Conservation (phyloP, 2,113 vertebrate species). For the Entomyzon cyanotis region DNA sequence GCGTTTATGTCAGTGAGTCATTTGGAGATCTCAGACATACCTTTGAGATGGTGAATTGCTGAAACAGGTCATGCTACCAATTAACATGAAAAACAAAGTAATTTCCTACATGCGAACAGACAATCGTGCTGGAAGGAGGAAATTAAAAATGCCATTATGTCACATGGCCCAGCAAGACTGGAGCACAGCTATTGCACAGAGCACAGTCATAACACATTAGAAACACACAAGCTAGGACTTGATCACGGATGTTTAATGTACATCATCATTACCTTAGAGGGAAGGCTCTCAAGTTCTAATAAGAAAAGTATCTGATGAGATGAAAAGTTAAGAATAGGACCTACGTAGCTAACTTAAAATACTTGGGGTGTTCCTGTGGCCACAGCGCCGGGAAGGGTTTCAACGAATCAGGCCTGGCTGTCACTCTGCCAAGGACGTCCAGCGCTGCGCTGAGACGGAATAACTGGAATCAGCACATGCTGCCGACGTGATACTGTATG, state of each 20-base stretch:
- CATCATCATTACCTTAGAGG: slow-evolving; percentile 58
- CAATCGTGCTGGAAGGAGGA: slow-evolving; percentile 48
- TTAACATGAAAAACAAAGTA: slow-evolving; percentile 67
- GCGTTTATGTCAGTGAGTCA: slow-evolving; percentile 73
- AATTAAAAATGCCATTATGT: slow-evolving; percentile 67
- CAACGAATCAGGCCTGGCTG: neutral
- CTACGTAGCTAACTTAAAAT: slow-evolving; percentile 42
- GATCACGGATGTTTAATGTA: neutral
- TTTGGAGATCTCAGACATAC: slow-evolving; percentile 55
- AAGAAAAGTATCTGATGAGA: slow-evolving; percentile 65
- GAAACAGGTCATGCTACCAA: slow-evolving; percentile 52
- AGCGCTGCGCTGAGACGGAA: neutral
- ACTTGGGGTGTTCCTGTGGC: slow-evolving; percentile 41
- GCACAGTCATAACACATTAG: slow-evolving; percentile 42
- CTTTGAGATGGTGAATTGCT: slow-evolving; percentile 69
- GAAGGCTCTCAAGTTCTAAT: slow-evolving; percentile 54
- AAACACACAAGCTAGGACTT: slow-evolving; percentile 43
- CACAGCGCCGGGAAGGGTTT: neutral
- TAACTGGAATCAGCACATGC: neutral
- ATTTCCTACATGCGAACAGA: slow-evolving; percentile 67
- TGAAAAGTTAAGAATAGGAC: slow-evolving; percentile 61
- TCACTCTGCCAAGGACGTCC: slow-evolving; percentile 25
- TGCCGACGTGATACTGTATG: fast-evolving
- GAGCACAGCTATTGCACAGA: neutral
- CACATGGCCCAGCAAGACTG: slow-evolving; percentile 57